Evolutionary conservation across 2,113 vertebrate genomes (phyloP), one percentile per base, ranked within the genome.

Genomic region (Pseudorectes ferrugineus): DNA sequence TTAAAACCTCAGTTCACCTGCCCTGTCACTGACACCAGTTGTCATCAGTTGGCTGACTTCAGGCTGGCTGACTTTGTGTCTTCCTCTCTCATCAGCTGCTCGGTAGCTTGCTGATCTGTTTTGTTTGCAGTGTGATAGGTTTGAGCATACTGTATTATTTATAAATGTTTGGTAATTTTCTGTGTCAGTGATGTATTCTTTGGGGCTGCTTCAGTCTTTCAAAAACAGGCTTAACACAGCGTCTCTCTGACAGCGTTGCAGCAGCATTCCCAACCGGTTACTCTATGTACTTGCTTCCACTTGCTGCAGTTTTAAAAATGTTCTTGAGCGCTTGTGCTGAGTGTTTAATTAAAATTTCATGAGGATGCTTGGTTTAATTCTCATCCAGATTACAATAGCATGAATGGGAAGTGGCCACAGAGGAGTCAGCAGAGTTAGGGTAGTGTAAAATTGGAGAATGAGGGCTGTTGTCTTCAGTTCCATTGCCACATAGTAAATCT

Each of bases 101-200:
- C 67, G 51, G 92, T 94, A 92, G 89, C 92, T 93, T 77, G 88
- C 92, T 94, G 95, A 88, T 96, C 93, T 93, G 92, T 96, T 95
- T 93, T 96, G 95, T 95, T 96, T 96, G 87, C 62, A 95, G 66
- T 55, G 88, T 96, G 85, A 96, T 96, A 67, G 94, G 92, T 93
- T 91, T 79, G 74, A 94, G 67, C 85, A 59, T 90, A 76, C 89
- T 96, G 92, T 96, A 91, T 96, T 94, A 96, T 95, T 96, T 94
- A 97, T 94, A 95, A 82, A 96, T 88, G 71, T 94, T 94, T 89
- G 77, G 89, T 96, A 95, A 93, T 95, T 97, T 96, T 95, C 77
- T 76, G 77, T 97, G 81, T 92, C 93, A 95, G 58, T 85, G 93
- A 93, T 94, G 72, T 83, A 29, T 89, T 95, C 65, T 92, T 87